Evolutionary conservation across 2,797 vertebrate genomes (phyloP).

Genomic region (Fringilla coelebs): DNA sequence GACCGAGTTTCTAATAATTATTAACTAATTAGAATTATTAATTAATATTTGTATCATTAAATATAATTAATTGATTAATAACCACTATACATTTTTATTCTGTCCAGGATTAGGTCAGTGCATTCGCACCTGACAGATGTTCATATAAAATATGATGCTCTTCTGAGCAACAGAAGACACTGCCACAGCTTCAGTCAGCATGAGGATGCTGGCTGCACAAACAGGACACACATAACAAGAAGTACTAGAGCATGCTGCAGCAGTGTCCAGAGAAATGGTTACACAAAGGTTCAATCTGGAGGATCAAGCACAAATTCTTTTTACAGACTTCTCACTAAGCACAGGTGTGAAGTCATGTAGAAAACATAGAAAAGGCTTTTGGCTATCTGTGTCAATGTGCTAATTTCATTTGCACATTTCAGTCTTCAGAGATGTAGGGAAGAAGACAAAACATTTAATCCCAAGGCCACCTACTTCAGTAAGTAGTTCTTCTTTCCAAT

Average conservation of each 20-base stretch:
- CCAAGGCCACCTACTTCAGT: too few species aligned
- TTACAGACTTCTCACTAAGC: background rate
- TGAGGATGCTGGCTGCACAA: background rate
- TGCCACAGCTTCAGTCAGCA: background rate
- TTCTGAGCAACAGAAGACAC: background rate
- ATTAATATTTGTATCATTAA: background rate
- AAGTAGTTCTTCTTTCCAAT: too few species aligned
- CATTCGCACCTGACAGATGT: too few species aligned
- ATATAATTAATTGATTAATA: background rate
- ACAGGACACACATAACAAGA: background rate
- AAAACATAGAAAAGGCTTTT: background rate
- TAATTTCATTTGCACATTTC: background rate
- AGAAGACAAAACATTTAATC: too few species aligned
- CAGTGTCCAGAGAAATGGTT: background rate
- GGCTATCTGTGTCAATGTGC: background rate
- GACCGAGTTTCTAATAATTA: background rate
- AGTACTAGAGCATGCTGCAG: background rate
- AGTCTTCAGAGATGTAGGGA: too few species aligned
- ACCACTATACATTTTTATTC: background rate
- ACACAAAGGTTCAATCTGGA: accelerated
- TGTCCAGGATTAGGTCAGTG: background rate
- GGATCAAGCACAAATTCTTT: background rate
- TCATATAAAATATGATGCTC: background rate
- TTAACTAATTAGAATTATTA: background rate
- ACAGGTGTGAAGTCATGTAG: background rate